Evolutionary conservation across 1,140 invertebrate genomes (phyloP), one percentile per base, ranked within the genome.

Genomic region (Venturia canescens): DNA sequence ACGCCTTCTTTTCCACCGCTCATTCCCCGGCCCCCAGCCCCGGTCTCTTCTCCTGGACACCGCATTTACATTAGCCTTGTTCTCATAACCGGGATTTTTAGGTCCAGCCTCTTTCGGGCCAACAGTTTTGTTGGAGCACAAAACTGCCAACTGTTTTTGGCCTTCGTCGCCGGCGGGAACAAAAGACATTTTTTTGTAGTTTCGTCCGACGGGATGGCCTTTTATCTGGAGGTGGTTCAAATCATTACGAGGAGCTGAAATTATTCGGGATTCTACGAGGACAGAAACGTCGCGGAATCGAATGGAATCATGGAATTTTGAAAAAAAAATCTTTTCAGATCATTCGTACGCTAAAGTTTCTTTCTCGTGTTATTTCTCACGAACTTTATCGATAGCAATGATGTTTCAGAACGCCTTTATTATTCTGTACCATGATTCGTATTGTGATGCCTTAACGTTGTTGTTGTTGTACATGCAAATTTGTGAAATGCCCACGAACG

Each of bases 41-140:
- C 38, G 23, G n/a, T 23, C n/a, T 0, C 69, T 48, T 48, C 69
- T 31, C 11, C 27, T 69, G 66, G 60, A 77, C 75, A 66, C 60
- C 31, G 21, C 29, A 60, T 77, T 77, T 77, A 66, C 75, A 77
- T 77, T 77, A 77, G 75, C 75, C 75, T 77, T 77, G 75, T 77
- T 66, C 75, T 77, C 75, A 18, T 77, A 77, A 77, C 75, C 75
- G 75, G 57, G 34, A 77, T 77, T 66, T 66, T 53, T 34, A 15
- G 11, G 4, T 26, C n/a, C 57, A 63, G 4, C 7, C 16, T 23
- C 57, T 53, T 34, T 66, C 26, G 0, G 3, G 21, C 23, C 26
- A 69, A 69, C 66, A 31, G 21, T 69, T 69, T 69, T 69, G 7
- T 9, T 63, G 75, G 75, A 27, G 57, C 75, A 66, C 75, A 34